Percentiles rank a stretch among this genome's conserved stretches.
Conservation (phyloP, 2,113 vertebrate genomes). For the Electrona antarctica region DNA sequence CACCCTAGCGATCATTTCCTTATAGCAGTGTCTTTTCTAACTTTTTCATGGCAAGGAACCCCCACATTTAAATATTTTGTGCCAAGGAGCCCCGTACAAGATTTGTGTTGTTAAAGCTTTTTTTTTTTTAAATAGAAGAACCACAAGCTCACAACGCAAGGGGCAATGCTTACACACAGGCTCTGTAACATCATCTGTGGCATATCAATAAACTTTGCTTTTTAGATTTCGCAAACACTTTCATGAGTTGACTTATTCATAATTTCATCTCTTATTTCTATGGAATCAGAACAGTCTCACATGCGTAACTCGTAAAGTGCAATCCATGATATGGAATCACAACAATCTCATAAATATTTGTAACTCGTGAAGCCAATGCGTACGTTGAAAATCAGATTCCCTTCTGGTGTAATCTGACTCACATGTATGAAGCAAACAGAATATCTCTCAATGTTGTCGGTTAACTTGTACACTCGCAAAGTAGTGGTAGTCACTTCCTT, state of each 20-base stretch:
- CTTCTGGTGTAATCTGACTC: neutral
- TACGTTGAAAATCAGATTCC: neutral
- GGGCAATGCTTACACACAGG: too few species aligned
- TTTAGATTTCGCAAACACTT: neutral
- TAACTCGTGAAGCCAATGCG: neutral
- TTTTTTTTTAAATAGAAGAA: neutral
- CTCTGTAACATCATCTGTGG: too few species aligned
- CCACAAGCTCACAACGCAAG: too few species aligned
- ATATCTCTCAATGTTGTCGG: constrained; percentile 2
- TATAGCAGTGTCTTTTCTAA: too few species aligned
- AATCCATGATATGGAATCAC: neutral
- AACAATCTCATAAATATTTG: neutral
- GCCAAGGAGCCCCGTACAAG: neutral
- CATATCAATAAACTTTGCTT: neutral
- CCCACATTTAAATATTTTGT: too few species aligned
- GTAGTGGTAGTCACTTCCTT: neutral
- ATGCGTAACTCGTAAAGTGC: too few species aligned
- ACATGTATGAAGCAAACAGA: neutral
- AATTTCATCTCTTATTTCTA: neutral
- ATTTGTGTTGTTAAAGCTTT: neutral
- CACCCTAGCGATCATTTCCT: too few species aligned
- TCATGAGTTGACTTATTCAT: neutral
- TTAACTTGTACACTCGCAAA: neutral
- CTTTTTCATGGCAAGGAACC: too few species aligned
- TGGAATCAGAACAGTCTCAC: too few species aligned